phyloP scores from a whole-genome alignment of 2,797 vertebrate genomes.

The Neosilurus hyrtlii region DNA sequence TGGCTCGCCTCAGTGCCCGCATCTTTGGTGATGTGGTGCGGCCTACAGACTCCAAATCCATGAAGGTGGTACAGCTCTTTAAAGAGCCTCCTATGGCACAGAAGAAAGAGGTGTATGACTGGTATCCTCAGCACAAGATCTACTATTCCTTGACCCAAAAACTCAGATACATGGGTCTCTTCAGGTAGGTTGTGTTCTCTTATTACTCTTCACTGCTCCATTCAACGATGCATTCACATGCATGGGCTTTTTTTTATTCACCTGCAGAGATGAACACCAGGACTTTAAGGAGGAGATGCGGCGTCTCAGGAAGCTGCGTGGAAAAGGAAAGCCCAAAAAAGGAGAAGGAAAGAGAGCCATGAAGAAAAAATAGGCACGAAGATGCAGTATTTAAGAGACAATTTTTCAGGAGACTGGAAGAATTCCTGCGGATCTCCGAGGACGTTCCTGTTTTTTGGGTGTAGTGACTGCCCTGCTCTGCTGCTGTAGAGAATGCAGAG shows the following conservation, averaged over 20 bases:
- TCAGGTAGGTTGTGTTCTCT: conserved; percentile 76
- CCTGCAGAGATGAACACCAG: conserved; percentile 87
- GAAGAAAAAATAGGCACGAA: conserved; percentile 80
- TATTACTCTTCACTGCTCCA: background rate
- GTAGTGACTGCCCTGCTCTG: background rate
- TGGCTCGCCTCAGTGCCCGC: conserved; percentile 85
- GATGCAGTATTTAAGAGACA: too few relatives aligned
- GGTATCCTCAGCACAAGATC: conserved; percentile 90
- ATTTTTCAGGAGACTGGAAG: background rate
- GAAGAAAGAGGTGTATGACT: conserved; percentile 82
- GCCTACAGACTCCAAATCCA: conserved; percentile 81
- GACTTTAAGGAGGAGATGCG: conserved; percentile 94
- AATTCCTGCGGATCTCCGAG: background rate
- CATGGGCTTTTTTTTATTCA: background rate
- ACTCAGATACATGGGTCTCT: conserved; percentile 85
- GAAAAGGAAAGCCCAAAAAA: conserved; percentile 89
- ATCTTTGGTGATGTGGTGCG: conserved; percentile 86
- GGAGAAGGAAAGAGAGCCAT: conserved; percentile 90
- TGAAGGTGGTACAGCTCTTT: conserved; percentile 90
- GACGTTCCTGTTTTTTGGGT: conserved; percentile 1
- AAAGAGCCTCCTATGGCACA: conserved; percentile 82
- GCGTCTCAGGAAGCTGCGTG: conserved; percentile 85
- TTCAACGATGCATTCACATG: background rate
- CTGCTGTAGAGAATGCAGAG: conserved; percentile 1
- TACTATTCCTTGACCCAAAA: conserved; percentile 84